phyloP scores from a whole-genome alignment of 1,140 invertebrate species.

The Drepana arcuata region DNA sequence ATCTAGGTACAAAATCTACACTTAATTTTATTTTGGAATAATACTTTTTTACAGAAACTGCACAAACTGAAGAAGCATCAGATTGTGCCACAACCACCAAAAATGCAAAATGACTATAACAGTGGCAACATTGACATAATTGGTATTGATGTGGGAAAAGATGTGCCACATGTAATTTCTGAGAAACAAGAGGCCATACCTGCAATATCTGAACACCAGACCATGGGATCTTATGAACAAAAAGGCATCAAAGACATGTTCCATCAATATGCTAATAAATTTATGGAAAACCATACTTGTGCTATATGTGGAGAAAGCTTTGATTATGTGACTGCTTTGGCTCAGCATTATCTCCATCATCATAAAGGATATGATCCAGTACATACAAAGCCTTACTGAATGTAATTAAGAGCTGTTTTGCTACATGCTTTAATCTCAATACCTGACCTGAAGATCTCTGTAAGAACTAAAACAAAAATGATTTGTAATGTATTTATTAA shows the following conservation, averaged over 20 bases:
- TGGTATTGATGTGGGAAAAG: conserved; percentile 44
- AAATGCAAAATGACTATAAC: conserved; percentile 34
- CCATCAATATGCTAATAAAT: conserved; percentile 14
- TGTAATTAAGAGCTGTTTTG: not conserved
- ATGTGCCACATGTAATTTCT: conserved; percentile 20
- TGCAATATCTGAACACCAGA: conserved; percentile 8
- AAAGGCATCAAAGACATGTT: conserved; percentile 26
- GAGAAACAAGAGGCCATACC: conserved; percentile 15
- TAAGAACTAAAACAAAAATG: not conserved
- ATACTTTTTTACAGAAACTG: conserved; percentile 43
- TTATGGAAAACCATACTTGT: conserved; percentile 27
- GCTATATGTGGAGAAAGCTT: conserved; percentile 41
- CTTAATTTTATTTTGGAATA: not conserved
- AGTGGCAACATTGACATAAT: conserved; percentile 49
- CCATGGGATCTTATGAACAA: conserved; percentile 16
- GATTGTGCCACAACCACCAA: conserved; percentile 14
- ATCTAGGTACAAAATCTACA: not conserved
- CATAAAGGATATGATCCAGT: conserved; percentile 31
- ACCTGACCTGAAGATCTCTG: not conserved
- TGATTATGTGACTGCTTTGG: conserved; percentile 32
- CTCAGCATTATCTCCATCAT: conserved; percentile 37
- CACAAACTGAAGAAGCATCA: conserved; percentile 54
- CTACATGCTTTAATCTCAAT: not conserved
- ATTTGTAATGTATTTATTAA: conserved; percentile 13
- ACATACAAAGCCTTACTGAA: conserved; percentile 8